Evolutionary conservation across 2,113 vertebrate genomes (phyloP).

Genomic region (Gopherus flavomarginatus): DNA sequence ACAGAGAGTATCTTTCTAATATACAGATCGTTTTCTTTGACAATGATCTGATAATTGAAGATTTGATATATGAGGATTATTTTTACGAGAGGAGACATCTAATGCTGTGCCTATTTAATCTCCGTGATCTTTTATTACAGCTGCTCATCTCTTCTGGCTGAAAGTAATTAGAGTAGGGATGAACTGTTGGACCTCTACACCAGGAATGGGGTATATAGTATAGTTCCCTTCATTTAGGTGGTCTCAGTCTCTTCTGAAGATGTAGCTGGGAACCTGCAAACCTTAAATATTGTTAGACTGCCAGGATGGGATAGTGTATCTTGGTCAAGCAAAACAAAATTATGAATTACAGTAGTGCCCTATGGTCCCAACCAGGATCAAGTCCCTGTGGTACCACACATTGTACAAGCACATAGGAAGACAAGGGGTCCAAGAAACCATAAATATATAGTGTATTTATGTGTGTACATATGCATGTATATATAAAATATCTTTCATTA

Average conservation of each 20-base stretch:
- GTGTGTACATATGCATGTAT: rapidly evolving
- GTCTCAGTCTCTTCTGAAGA: background rate
- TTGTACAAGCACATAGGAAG: background rate
- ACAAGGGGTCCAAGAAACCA: background rate
- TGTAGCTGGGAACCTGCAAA: background rate
- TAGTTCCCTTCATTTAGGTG: background rate
- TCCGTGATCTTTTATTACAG: background rate
- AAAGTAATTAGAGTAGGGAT: background rate
- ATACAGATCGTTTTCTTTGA: conserved; percentile 3
- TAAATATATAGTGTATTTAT: background rate
- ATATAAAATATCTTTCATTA: background rate
- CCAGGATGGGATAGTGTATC: background rate
- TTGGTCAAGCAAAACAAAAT: background rate
- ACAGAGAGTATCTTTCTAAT: background rate
- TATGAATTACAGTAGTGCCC: background rate
- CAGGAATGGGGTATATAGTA: background rate
- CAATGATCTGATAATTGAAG: background rate
- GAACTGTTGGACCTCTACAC: background rate
- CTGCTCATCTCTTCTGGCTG: background rate
- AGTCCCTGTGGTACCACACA: rapidly evolving
- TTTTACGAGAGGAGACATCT: background rate
- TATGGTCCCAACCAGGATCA: background rate
- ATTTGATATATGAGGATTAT: background rate
- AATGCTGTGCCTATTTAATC: background rate
- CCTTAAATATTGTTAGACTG: background rate